Base-by-base conservation (phyloP, 2,888 invertebrate genomes). In the Steinernema carpocapsae region DNA sequence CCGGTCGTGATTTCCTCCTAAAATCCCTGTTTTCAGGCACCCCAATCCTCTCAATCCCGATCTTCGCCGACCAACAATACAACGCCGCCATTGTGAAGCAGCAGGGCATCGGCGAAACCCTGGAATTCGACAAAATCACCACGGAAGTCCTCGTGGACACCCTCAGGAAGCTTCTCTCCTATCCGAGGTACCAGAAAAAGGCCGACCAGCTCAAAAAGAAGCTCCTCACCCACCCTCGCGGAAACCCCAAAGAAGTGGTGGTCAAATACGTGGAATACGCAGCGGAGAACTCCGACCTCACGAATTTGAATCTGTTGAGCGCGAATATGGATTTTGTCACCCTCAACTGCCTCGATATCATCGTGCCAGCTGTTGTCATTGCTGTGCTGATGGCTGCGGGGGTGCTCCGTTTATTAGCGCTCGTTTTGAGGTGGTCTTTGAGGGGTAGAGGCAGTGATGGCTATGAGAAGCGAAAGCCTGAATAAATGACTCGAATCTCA, bases 191-290 rank as follows among this genome's bases (percentile, higher is more conserved):
- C 26, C 71, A 46, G 24, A 19, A 17, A 22, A 71, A 71, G 24
- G 71, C 71, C n/a, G 71, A 71, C 10, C 43, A 45, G 14, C 45
- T 71, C 24, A 42, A 19, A 42, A 43, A 71, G 26, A 71, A 71
- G 22, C 45, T 71, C 19, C 45, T 43, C 1, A 71, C 71, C 2
- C 46, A 43, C 24, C 71, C 71, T 1, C 64, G 64, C 1, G 43
- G 43, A 10, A 24, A 43, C 24, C 71, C 71, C 4, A 46, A 22
- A 19, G 71, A 71, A 17, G 14, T 45, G n/a, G 43, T 71, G 1
- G 71, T 71, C 32, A 71, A 45, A 19, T 71, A 46, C 24, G 46
- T 46, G 1, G 71, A 71, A 19, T 71, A 71, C 71, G 71, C 71
- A 12, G 71, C 71, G 19, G 45, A n/a, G 24, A 45, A 45, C 24